Percentiles rank a stretch among this genome's conserved stretches.
These are phyloP conservation scores for Phlogophora meticulosa DNA, from an alignment of 2,888 invertebrate genomes.

Conservation along the genomic window DNA sequence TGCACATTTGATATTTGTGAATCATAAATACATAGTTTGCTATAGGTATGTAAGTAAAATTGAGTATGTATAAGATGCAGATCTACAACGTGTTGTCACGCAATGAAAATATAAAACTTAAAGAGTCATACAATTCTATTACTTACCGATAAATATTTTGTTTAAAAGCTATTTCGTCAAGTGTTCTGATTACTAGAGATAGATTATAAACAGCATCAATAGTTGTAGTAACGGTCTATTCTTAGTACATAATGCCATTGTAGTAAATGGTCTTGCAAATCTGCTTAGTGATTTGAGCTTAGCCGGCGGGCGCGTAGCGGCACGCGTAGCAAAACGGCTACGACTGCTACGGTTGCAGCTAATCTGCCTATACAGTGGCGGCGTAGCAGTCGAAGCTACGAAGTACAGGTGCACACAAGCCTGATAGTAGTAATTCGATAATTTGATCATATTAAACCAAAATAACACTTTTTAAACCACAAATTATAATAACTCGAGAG, in stretches of 20 bases:
- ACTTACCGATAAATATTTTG: background rate
- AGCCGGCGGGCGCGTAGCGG: background rate
- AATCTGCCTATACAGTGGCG: background rate
- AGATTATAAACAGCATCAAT: background rate
- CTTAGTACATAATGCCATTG: background rate
- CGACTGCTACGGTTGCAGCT: slow-evolving; percentile 23
- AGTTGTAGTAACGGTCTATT: too few relatives aligned
- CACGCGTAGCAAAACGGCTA: slow-evolving; percentile 27
- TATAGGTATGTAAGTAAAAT: background rate
- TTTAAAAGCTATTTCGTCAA: too few relatives aligned
- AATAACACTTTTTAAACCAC: slow-evolving; percentile 18
- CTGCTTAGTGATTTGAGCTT: slow-evolving; percentile 1
- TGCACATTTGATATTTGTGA: slow-evolving; percentile 6
- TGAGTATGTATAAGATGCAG: background rate
- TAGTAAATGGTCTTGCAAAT: background rate
- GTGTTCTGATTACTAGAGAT: too few relatives aligned
- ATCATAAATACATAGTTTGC: background rate
- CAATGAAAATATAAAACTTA: background rate
- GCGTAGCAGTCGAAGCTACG: background rate
- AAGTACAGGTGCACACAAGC: background rate
- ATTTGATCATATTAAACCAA: background rate
- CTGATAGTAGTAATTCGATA: background rate
- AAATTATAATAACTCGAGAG: slow-evolving; percentile 32
- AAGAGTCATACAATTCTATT: background rate
- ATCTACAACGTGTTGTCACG: background rate